These are phyloP conservation scores for Agelas oroides DNA, from an alignment of 37 sponge, comb jelly and placozoan genomes.

Conservation along the genomic window DNA sequence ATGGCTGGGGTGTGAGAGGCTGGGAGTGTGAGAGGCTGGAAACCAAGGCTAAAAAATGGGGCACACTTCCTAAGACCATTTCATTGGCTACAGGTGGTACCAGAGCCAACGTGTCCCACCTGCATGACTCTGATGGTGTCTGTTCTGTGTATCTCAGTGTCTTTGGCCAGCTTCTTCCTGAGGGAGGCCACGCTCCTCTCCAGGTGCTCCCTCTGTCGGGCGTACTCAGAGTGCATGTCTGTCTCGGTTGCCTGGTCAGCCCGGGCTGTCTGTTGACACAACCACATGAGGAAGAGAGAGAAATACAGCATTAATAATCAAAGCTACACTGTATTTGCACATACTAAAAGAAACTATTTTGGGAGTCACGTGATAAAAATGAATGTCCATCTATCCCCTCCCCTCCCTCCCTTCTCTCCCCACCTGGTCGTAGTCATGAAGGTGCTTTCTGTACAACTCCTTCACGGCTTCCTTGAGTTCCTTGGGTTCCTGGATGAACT, in stretches of 20 bases:
- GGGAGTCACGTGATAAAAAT: too few relatives aligned
- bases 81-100: too few relatives aligned
- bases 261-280: conserved; percentile 41
- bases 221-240: conserved; percentile 92
- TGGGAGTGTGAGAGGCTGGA: too few relatives aligned
- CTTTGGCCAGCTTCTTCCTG: conserved; percentile 94
- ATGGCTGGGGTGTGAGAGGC: too few relatives aligned
- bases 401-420: not conserved
- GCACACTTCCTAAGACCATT: too few relatives aligned
- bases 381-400: too few relatives aligned
- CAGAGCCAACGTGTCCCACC: conserved; percentile 75
- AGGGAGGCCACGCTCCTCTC: conserved; percentile 95
- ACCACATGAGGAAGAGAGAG: too few relatives aligned
- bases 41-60: too few relatives aligned
- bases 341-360: too few relatives aligned
- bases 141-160: conserved; percentile 89
- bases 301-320: too few relatives aligned
- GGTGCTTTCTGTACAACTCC: conserved; percentile 65
- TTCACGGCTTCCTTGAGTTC: conserved; percentile 82
- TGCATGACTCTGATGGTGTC: conserved; percentile 96
- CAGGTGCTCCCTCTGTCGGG: conserved; percentile 93
- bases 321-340: too few relatives aligned
- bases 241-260: conserved; percentile 76
- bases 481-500: conserved; percentile 93
- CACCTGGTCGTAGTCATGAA: conserved; percentile 76